Evolutionary conservation across 2,888 invertebrate genomes (phyloP), one percentile per base, ranked within the genome.

Genomic region (Scaptomyza tumidula): DNA sequence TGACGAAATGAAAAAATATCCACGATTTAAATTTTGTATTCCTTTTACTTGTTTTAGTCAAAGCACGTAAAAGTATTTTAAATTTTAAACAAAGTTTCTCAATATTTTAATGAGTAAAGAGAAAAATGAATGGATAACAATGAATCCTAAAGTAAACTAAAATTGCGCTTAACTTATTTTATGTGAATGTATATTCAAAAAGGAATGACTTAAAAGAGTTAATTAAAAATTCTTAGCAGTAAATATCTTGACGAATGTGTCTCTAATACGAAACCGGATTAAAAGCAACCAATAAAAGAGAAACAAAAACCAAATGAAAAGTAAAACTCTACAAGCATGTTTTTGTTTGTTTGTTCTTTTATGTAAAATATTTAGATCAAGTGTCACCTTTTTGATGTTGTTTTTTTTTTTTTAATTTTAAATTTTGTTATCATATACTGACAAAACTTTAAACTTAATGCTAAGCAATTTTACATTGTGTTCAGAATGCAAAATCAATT

Each of bases 191-290:
- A 45, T 75, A 84, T 64, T 74, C 66, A 87, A 88, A 75, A 86
- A 89, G 89, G 84, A 84, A 84, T 84, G 84, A 84, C 88, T 84
- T 89, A 89, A 88, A 88, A 89, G 80, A 84, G 89, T 88, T 88
- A 85, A 86, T 85, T 87, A 67, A 82, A 89, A 88, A 73, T 88
- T 50, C 77, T 82, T 89, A 89, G 88, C 80, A 82, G 71, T 88
- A 69, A 73, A 54, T 75, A 60, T 66, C 50, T 59, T 74, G 50
- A 55, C 49, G 33, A 61, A 37, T 56, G 61, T 54, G 50, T 46
- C 56, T 68, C 37, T 58, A 80, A 85, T 57, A 81, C 78, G 63
- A 87, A 86, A 71, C 68, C 75, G 71, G 52, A 58, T 41, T 56
- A 44, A 48, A 44, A 78, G 69, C 44, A 78, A 78, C 46, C 29